Evolutionary conservation across 1,140 invertebrate genomes (phyloP).

Genomic region (Heliconius eleuchia): DNA sequence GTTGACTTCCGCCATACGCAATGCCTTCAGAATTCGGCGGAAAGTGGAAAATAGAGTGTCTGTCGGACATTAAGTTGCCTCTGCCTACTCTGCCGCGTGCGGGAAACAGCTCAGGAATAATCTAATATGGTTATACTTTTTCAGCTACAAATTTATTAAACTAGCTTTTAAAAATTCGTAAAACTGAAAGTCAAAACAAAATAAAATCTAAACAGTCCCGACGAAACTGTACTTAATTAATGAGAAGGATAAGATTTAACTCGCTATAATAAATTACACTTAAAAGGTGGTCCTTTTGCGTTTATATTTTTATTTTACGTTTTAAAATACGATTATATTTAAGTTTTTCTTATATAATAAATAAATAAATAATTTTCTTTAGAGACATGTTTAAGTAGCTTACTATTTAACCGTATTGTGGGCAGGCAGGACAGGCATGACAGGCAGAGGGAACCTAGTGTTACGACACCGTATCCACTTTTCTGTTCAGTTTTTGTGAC

Average conservation of each 20-base stretch:
- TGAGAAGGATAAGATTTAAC: conserved; percentile 12
- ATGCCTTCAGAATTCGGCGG: too few relatives aligned
- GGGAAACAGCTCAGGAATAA: too few relatives aligned
- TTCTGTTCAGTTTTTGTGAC: too few relatives aligned
- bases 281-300: conserved; percentile 3
- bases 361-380: neutral
- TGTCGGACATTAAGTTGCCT: too few relatives aligned
- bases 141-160: neutral
- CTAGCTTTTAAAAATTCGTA: neutral
- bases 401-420: too few relatives aligned
- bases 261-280: conserved; percentile 7
- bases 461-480: too few relatives aligned
- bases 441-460: too few relatives aligned
- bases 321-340: neutral
- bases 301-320: conserved; percentile 1
- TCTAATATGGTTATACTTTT: neutral
- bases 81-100: too few relatives aligned
- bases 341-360: neutral
- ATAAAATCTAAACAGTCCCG: neutral
- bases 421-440: too few relatives aligned
- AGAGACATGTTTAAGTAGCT: too few relatives aligned
- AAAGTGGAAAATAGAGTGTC: too few relatives aligned
- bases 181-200: neutral
- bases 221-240: conserved; percentile 4
- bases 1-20: too few relatives aligned